Percentiles rank a stretch among this genome's conserved stretches.
phyloP scores from a whole-genome alignment of 2,797 vertebrate genomes.

The Sebastes iracundus region DNA sequence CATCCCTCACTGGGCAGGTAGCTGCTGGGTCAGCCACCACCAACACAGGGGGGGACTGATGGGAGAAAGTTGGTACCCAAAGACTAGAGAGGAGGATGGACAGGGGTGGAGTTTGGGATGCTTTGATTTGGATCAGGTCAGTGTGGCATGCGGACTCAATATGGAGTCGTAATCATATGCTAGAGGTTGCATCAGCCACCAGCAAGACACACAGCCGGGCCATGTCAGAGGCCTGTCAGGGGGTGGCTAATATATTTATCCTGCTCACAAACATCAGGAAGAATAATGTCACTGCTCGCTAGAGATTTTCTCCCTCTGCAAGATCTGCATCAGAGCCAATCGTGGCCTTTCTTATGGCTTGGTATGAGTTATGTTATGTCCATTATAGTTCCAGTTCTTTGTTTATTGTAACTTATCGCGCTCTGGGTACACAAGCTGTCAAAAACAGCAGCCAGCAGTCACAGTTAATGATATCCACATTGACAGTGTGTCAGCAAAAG shows the following conservation, averaged over 20 bases:
- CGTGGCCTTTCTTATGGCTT: not conserved
- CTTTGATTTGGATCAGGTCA: not conserved
- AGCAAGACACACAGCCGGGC: not conserved
- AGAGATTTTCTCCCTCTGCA: not conserved
- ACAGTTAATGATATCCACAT: slow-evolving; percentile 24
- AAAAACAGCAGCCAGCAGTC: slow-evolving; percentile 44
- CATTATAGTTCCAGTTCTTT: slow-evolving; percentile 1
- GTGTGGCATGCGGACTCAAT: not conserved
- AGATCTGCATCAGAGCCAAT: slow-evolving; percentile 9
- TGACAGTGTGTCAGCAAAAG: slow-evolving; percentile 26
- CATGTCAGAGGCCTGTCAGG: not conserved
- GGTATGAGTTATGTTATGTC: not conserved
- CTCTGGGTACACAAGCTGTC: slow-evolving; percentile 38
- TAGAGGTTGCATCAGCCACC: not conserved
- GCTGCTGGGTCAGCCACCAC: slow-evolving; percentile 28
- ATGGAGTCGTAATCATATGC: not conserved
- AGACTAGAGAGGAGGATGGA: not conserved
- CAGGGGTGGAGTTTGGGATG: not conserved
- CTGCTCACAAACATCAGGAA: not conserved
- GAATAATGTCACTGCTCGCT: not conserved
- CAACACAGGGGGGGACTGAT: not conserved
- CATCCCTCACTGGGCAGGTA: slow-evolving; percentile 29
- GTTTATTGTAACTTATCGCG: slow-evolving; percentile 21
- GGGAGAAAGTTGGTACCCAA: not conserved
- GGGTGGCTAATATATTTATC: not conserved